These are phyloP conservation scores for Oxytorus armatus DNA, from an alignment of 2,888 invertebrate genomes.

Conservation along the genomic window DNA sequence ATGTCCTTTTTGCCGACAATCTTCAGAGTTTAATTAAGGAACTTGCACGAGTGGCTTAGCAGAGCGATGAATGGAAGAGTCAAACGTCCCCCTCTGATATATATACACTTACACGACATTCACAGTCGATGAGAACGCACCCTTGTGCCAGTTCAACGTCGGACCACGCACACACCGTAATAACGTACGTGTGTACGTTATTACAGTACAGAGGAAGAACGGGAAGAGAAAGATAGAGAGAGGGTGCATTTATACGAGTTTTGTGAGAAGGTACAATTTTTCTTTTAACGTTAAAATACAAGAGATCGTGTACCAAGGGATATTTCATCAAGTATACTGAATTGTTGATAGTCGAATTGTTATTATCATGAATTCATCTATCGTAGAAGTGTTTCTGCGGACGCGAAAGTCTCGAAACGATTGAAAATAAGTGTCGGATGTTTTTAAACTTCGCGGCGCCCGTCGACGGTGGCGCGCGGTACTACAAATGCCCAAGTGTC, in stretches of 20 bases:
- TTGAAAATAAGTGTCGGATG: too few species aligned
- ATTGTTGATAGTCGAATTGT: slow-evolving; percentile 38
- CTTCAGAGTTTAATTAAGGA: slow-evolving; percentile 84
- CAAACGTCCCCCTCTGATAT: slow-evolving; percentile 75
- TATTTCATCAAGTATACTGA: slow-evolving; percentile 41
- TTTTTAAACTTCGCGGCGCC: too few species aligned
- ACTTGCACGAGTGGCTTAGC: slow-evolving; percentile 82
- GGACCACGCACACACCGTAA: slow-evolving; percentile 43
- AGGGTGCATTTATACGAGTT: slow-evolving; percentile 45
- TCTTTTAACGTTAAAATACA: slow-evolving; percentile 33
- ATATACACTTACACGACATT: slow-evolving; percentile 28
- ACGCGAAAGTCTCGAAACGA: too few species aligned
- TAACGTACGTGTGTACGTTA: slow-evolving; percentile 40
- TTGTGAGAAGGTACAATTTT: slow-evolving; percentile 53
- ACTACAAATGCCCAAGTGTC: too few species aligned
- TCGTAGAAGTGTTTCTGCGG: not conserved
- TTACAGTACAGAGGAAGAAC: slow-evolving; percentile 15
- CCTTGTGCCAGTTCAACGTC: slow-evolving; percentile 54
- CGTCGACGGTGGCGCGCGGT: too few species aligned
- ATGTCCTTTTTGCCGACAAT: slow-evolving; percentile 84
- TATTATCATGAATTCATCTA: slow-evolving; percentile 28
- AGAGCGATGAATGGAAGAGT: slow-evolving; percentile 82
- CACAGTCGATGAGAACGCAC: slow-evolving; percentile 43
- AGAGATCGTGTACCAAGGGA: slow-evolving; percentile 32
- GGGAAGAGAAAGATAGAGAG: slow-evolving; percentile 9